Base-by-base conservation (phyloP, 2,888 invertebrate species). In the Eugnorisma glareosa region DNA sequence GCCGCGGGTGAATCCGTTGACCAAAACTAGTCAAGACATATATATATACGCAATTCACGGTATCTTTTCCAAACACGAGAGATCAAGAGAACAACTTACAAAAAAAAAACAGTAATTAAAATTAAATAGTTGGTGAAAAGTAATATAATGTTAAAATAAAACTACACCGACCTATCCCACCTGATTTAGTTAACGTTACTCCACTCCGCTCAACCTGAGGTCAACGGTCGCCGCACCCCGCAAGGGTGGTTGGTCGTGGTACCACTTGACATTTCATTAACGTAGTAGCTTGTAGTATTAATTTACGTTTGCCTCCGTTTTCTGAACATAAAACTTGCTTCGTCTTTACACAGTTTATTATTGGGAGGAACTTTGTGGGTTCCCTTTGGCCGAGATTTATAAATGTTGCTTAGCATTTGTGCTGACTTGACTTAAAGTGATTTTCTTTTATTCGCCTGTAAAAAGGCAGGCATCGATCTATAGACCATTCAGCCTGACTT, bases 181-280 rank as follows among this genome's bases (percentile, higher is more conserved):
- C 48, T 73, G 69, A 74, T 79, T 76, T 76, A 66, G 67, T 83
- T 63, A 79, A 35, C 68, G 68, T 70, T n/a, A 73, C 35, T 48
- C n/a, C 15, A 67, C 66, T 75, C 28, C n/a, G 70, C 73, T 82
- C 48, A 75, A 86, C 75, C 61, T 61, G 74, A 84, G 95, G 94
- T 94, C 93, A 95, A 92, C 84, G 94, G 57, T 92, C 94, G 94
- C 92, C 95, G 84, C 95, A 67, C 95, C 95, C 88, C 64, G 80
- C 70, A 73, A 88, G 92, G 92, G 92, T 91, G 86, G 69, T 54
- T 18, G 35, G 10, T 45, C 61, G 83, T 83, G 73, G 54, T 59
- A 40, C 74, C 83, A 83, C 88, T 90, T 89, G 88, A 87, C 88
- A 89, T 91, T 90, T 90, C 83, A 90, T 83, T 86, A 85, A 69